These are phyloP conservation scores for Panthera tigris DNA, from an alignment of 2,113 vertebrate species.

Conservation along the genomic window DNA sequence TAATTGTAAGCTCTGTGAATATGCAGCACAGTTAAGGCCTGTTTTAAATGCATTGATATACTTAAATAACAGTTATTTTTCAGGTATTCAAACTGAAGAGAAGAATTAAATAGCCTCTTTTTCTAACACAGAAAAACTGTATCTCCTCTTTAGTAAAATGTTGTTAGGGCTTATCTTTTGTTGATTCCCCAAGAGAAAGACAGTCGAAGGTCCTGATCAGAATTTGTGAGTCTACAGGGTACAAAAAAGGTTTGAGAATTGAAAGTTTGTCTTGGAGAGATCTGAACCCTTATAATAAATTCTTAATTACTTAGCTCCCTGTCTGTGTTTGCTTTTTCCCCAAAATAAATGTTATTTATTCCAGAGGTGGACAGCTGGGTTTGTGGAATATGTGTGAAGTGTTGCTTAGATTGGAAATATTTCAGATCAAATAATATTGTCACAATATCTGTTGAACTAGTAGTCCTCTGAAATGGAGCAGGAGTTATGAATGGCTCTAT, in stretches of 20 bases:
- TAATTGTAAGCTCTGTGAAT: not conserved
- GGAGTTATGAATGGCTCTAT: not conserved
- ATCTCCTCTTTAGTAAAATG: not conserved
- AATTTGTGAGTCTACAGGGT: not conserved
- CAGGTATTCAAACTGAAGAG: not conserved
- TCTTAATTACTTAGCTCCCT: slow-evolving; percentile 58
- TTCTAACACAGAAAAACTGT: not conserved
- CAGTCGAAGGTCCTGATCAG: not conserved
- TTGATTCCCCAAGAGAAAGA: not conserved
- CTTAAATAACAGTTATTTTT: not conserved
- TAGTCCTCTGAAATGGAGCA: not conserved
- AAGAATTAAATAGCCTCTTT: not conserved
- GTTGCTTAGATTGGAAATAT: not conserved
- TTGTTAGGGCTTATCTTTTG: not conserved
- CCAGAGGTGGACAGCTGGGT: not conserved
- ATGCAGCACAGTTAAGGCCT: not conserved
- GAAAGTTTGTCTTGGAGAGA: slow-evolving; percentile 19
- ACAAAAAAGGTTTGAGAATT: not conserved
- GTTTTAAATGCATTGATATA: not conserved
- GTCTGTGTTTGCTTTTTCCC: slow-evolving; percentile 52
- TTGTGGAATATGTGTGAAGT: slow-evolving; percentile 30
- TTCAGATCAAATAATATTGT: slow-evolving; percentile 46
- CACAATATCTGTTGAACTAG: not conserved
- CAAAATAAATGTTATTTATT: slow-evolving; percentile 58
- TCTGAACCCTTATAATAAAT: slow-evolving; percentile 18